Percentiles rank a stretch among this genome's conserved stretches.
Conservation (phyloP, 1,140 invertebrate genomes). For the Procambarus clarkii region DNA sequence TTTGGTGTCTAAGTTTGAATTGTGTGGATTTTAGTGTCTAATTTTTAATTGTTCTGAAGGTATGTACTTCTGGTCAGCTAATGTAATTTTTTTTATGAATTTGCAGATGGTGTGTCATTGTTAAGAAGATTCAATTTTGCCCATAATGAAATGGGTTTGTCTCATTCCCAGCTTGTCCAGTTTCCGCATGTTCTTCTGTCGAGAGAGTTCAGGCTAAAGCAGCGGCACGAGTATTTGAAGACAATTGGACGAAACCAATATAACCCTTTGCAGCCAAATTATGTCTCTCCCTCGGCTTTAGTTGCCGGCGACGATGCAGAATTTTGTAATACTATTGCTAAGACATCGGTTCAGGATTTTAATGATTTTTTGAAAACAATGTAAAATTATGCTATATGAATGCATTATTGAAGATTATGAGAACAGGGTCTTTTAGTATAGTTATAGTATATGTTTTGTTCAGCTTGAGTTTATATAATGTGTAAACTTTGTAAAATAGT, state of each 20-base stretch:
- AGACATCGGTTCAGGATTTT: slow-evolving; percentile 35
- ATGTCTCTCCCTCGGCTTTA: slow-evolving; percentile 38
- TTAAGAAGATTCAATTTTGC: slow-evolving; percentile 32
- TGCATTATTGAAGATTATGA: not conserved
- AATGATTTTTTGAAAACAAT: slow-evolving; percentile 49
- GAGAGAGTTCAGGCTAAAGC: slow-evolving; percentile 47
- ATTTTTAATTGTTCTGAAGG: too few species aligned
- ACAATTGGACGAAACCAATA: slow-evolving; percentile 31
- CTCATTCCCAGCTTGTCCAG: slow-evolving; percentile 29
- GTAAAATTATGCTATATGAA: not conserved
- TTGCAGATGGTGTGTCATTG: slow-evolving; percentile 46
- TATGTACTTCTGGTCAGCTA: too few species aligned
- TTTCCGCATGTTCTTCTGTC: slow-evolving; percentile 44
- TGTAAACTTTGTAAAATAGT: not conserved
- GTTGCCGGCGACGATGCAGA: slow-evolving; percentile 20
- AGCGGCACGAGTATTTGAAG: slow-evolving; percentile 46
- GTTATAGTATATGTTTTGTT: not conserved
- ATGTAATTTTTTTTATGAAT: too few species aligned
- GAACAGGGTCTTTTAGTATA: not conserved
- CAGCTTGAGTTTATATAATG: not conserved
- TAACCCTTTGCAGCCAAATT: slow-evolving; percentile 39
- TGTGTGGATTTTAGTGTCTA: too few species aligned
- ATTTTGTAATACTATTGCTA: slow-evolving; percentile 35
- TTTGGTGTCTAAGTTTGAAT: too few species aligned
- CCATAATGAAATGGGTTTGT: slow-evolving; percentile 52